Evolutionary conservation across 1,140 invertebrate species (phyloP), one percentile per base, ranked within the genome.

Genomic region (Penaeus chinensis): DNA sequence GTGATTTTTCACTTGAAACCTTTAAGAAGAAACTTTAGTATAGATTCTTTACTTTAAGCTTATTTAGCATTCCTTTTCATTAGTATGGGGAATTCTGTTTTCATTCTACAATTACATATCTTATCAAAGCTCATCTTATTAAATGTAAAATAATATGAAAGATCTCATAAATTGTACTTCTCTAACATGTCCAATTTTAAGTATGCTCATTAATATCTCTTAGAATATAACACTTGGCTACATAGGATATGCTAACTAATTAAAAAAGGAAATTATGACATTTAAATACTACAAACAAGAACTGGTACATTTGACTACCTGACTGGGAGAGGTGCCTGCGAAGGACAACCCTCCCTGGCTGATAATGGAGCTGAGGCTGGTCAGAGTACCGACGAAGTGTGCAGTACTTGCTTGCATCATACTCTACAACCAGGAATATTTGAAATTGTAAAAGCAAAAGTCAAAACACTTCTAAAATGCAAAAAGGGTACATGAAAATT

Each of bases 381-480:
- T 93, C 92, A 91, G 93, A 92, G 91, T 93, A 93, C 88, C 93
- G 92, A 80, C 93, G 94, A 60, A 94, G 93, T 22, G 93, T 94
- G 91, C 92, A 94, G 93, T 94, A 94, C 92, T 94, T 94, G 92
- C 92, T 93, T 88, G 92, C 91, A 82, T 92, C 92, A 91, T 91
- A 91, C 91, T 86, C 91, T 90, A 92, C 85, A 91, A 37, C 42
- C 80, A 87, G 61, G 71, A 78, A 71, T 76, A 74, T 47, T 62
- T 76, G 66, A 84, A 71, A 54, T 54, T 27, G 65, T 32, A 47
- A 84, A 84, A 90, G 32, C 69, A 42, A 82, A 86, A 77, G 65
- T 90, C 76, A 87, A 84, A 54, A 78, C 61, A 84, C 77, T 78
- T 54, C 54, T 54, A 54, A 54, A 85, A 87, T 81, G 82, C 37